Conservation (phyloP, 2,113 vertebrate species). For the Hydrochoerus hydrochaeris region DNA sequence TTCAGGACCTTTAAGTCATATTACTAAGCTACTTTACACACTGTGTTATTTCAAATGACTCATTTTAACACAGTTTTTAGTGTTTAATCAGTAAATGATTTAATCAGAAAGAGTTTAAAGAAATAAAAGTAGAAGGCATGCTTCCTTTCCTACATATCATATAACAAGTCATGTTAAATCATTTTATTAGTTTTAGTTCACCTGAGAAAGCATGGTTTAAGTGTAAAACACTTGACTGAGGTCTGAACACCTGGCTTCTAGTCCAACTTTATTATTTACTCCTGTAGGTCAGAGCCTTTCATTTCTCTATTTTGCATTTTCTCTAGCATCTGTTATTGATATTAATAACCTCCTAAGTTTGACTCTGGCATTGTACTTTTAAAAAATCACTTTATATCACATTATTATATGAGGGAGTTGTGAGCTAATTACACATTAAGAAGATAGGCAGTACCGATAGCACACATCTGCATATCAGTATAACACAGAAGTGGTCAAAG, state of each 20-base stretch:
- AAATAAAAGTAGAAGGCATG: neutral
- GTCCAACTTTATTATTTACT: neutral
- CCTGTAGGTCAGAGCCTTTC: neutral
- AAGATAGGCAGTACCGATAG: neutral
- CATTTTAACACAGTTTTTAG: neutral
- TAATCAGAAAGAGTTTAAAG: neutral
- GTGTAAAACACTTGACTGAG: neutral
- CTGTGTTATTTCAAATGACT: neutral
- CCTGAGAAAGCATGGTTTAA: neutral
- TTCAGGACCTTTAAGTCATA: neutral
- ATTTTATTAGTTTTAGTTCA: neutral
- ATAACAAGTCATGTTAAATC: neutral
- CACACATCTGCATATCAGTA: neutral
- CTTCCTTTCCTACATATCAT: neutral
- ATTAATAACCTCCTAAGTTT: neutral
- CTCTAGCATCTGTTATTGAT: neutral
- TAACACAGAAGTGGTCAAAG: neutral
- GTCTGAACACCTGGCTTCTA: neutral
- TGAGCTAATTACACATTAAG: neutral
- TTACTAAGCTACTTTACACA: neutral
- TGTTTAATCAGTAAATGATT: neutral
- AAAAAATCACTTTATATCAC: neutral
- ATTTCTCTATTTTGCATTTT: conserved; percentile 11
- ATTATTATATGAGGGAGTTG: neutral
- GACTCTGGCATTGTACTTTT: neutral